phyloP scores from a whole-genome alignment of 2,113 vertebrate species.

The Oriolus oriolus region DNA sequence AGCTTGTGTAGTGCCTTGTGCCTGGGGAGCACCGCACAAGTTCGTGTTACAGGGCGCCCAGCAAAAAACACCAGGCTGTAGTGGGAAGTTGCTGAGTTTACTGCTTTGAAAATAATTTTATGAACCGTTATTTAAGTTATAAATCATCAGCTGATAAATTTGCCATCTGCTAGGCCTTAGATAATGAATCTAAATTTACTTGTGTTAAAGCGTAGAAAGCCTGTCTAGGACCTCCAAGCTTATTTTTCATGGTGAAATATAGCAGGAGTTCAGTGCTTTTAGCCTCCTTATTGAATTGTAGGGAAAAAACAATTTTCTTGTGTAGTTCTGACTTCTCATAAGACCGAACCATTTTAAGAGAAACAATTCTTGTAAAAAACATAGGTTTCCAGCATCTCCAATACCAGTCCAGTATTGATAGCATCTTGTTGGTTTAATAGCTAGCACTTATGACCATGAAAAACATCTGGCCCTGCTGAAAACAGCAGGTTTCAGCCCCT shows the following conservation, averaged over 20 bases:
- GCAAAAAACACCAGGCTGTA: no score
- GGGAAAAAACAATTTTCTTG: not conserved
- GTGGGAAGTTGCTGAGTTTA: not conserved
- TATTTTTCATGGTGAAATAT: not conserved
- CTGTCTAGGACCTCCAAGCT: not conserved
- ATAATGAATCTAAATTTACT: not conserved
- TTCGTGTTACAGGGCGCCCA: rapidly evolving
- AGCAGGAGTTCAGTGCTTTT: not conserved
- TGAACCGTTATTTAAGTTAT: not conserved
- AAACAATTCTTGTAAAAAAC: not conserved
- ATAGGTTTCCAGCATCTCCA: not conserved
- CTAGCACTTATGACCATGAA: not conserved
- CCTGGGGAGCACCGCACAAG: rapidly evolving
- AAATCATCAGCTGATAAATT: not conserved
- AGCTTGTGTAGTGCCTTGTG: not conserved
- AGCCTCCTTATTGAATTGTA: not conserved
- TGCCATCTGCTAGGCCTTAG: not conserved
- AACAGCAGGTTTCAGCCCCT: not conserved
- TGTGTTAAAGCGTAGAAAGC: not conserved
- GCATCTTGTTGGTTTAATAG: not conserved
- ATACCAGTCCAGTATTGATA: not conserved
- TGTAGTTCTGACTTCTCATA: not conserved
- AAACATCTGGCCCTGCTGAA: not conserved
- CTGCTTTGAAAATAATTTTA: not conserved
- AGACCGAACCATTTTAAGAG: not conserved